These are phyloP conservation scores for Caenorhabditis plicata DNA, from an alignment of 2,888 invertebrate genomes.

Conservation along the genomic window DNA sequence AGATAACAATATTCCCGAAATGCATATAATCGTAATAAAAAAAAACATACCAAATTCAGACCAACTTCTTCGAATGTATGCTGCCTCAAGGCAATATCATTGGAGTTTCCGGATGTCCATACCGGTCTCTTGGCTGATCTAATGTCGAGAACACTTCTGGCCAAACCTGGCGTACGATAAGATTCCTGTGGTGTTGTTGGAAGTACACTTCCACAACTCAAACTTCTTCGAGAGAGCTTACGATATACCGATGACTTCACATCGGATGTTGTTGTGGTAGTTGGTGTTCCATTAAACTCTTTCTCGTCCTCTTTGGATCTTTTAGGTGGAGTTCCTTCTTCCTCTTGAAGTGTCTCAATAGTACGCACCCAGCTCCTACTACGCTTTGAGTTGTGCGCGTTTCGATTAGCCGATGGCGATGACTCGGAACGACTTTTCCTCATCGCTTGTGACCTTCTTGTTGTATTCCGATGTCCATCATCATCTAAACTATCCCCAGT, in stretches of 20 bases:
- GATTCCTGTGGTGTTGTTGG: constrained; percentile 10
- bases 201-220: constrained; percentile 22
- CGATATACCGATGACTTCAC: constrained; percentile 6
- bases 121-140: constrained; percentile 15
- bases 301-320: constrained; percentile 18
- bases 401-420: too few species aligned
- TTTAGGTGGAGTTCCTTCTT: constrained; percentile 28
- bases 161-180: constrained; percentile 13
- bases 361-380: constrained; percentile 24
- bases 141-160: constrained; percentile 28
- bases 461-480: constrained; percentile 16
- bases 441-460: constrained; percentile 12
- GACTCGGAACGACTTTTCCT: constrained; percentile 15
- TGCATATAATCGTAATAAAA: background rate
- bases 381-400: constrained; percentile 23
- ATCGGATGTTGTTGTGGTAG: constrained; percentile 27
- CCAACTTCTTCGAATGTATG: constrained; percentile 29
- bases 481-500: constrained; percentile 40
- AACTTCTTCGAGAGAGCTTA: constrained; percentile 15
- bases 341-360: constrained; percentile 9
- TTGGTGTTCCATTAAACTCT: constrained; percentile 16
- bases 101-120: constrained; percentile 19
- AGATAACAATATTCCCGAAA: too few species aligned
- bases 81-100: constrained; percentile 17
- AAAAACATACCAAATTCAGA: constrained; percentile 19